Conservation (phyloP, 2,113 vertebrate species). For the Excalfactoria chinensis region DNA sequence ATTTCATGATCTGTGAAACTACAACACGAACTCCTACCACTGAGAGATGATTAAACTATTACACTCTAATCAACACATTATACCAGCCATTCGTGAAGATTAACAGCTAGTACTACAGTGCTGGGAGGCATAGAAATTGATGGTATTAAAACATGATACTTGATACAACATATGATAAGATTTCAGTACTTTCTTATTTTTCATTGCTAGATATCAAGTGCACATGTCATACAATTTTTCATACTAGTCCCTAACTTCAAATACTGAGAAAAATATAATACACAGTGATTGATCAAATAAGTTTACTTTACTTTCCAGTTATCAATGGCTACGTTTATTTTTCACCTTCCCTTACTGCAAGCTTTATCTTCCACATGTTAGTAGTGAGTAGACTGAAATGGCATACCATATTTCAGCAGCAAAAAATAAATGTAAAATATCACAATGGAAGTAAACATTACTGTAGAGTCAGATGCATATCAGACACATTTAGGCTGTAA, state of each 20-base stretch:
- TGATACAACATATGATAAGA: not conserved
- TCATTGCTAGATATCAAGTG: not conserved
- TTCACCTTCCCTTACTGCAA: not conserved
- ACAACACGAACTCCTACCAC: slow-evolving; percentile 44
- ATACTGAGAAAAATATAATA: not conserved
- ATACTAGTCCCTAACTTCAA: not conserved
- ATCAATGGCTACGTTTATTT: not conserved
- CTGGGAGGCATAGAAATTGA: not conserved
- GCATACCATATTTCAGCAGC: not conserved
- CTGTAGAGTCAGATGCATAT: not conserved
- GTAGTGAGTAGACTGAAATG: not conserved
- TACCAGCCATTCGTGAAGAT: slow-evolving; percentile 23
- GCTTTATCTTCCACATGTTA: not conserved
- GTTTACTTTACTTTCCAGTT: not conserved
- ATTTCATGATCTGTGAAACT: slow-evolving; percentile 71
- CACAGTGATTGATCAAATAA: not conserved
- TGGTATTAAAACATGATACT: not conserved
- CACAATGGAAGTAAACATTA: not conserved
- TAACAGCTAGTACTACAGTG: not conserved
- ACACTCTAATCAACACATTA: slow-evolving; percentile 35
- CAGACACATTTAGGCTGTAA: not conserved
- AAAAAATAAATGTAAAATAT: not conserved
- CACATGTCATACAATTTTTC: fast-evolving
- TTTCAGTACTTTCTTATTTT: not conserved
- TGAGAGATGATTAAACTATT: slow-evolving; percentile 62